Conservation (phyloP, 2,797 vertebrate species). For the Jordanella pulchra region DNA sequence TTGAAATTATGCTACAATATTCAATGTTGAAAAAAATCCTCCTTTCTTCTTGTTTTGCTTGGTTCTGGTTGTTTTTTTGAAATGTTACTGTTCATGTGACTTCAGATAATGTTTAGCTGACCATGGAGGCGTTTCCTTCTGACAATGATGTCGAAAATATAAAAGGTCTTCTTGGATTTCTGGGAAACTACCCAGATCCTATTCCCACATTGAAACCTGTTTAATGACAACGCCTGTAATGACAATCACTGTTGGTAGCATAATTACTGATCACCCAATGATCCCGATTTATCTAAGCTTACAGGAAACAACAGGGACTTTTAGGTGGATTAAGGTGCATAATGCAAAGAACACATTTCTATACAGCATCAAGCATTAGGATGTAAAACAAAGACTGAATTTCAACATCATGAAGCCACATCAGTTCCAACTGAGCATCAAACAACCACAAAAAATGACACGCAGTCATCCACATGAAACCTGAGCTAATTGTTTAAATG, state of each 20-base stretch:
- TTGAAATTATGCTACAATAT: slow-evolving; percentile 17
- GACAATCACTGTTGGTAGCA: slow-evolving; percentile 36
- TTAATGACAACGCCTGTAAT: slow-evolving; percentile 42
- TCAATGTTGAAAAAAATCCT: background rate
- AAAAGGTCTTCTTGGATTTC: slow-evolving; percentile 64
- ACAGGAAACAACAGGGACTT: slow-evolving; percentile 29
- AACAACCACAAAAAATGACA: slow-evolving; percentile 23
- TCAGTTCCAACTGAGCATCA: slow-evolving; percentile 24
- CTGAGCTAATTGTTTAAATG: slow-evolving; percentile 46
- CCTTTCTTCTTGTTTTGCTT: background rate
- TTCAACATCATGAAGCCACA: slow-evolving; percentile 13
- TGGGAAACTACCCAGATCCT: slow-evolving; percentile 65
- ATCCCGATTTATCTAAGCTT: slow-evolving; percentile 46
- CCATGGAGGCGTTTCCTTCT: slow-evolving; percentile 36
- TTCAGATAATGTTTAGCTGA: slow-evolving; percentile 15
- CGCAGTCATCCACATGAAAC: slow-evolving; percentile 28
- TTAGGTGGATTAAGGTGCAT: background rate
- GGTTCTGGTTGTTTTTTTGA: background rate
- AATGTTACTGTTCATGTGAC: slow-evolving; percentile 8
- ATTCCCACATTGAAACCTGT: slow-evolving; percentile 51
- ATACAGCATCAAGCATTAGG: slow-evolving; percentile 13
- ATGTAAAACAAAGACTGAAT: slow-evolving; percentile 17
- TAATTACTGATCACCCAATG: slow-evolving; percentile 51
- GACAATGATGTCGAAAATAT: slow-evolving; percentile 35
- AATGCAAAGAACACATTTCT: background rate